Conservation (phyloP, 1,140 invertebrate genomes). For the Lanistes nyassanus region DNA sequence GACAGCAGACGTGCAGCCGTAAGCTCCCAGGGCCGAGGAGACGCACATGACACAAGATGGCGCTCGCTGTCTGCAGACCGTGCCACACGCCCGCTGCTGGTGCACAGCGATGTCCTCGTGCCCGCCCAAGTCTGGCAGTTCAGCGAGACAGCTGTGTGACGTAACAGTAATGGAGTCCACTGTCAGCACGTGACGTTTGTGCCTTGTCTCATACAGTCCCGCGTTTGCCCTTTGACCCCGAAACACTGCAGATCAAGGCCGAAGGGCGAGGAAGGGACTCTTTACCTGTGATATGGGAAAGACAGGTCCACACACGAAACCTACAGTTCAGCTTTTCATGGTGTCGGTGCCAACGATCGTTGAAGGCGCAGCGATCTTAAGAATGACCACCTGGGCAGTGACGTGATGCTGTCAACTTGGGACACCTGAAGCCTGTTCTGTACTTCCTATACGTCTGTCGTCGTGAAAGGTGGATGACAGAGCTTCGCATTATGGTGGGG, state of each 20-base stretch:
- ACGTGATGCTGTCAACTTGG: too few species aligned
- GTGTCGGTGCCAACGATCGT: not conserved
- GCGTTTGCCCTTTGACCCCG: not conserved
- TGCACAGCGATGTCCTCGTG: conserved; percentile 33
- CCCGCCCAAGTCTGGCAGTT: conserved; percentile 37
- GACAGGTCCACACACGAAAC: not conserved
- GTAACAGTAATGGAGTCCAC: not conserved
- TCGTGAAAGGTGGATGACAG: too few species aligned
- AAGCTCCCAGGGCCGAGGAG: not conserved
- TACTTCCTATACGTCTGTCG: too few species aligned
- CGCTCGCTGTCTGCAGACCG: conserved; percentile 35
- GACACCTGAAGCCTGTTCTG: too few species aligned
- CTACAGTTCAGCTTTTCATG: not conserved
- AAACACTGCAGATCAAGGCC: not conserved
- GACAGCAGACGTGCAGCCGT: conserved; percentile 3
- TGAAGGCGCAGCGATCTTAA: too few species aligned
- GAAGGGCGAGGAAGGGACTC: too few species aligned
- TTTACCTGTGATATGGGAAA: not conserved
- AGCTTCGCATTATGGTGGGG: too few species aligned
- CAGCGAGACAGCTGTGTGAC: conserved; percentile 40
- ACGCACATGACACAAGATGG: conserved; percentile 21
- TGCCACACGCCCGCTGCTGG: not conserved
- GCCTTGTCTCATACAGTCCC: not conserved
- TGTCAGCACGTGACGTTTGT: too few species aligned
- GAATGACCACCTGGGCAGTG: too few species aligned